Percentiles rank a stretch among this genome's conserved stretches.
These are phyloP conservation scores for Philonicus albiceps DNA, from an alignment of 2,888 invertebrate species.

Conservation along the genomic window DNA sequence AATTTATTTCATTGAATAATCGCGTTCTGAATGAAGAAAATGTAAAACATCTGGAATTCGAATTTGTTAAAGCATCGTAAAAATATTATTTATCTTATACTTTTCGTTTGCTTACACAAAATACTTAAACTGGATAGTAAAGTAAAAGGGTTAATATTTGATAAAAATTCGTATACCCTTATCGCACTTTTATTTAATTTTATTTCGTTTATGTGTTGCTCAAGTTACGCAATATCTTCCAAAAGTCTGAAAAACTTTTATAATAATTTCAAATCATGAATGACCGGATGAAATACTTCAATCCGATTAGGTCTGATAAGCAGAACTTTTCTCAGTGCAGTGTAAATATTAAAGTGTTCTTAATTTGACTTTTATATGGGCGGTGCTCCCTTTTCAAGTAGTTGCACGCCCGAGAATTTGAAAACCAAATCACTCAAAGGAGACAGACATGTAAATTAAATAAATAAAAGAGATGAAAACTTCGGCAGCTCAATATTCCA, in stretches of 20 bases:
- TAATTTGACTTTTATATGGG: conserved; percentile 28
- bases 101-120: background rate
- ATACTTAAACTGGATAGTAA: background rate
- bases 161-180: too few relatives aligned
- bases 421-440: conserved; percentile 28
- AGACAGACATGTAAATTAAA: background rate
- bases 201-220: background rate
- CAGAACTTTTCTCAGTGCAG: background rate
- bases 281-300: background rate
- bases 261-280: background rate
- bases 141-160: background rate
- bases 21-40: background rate
- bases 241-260: background rate
- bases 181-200: background rate
- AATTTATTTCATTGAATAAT: background rate
- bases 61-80: background rate
- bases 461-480: background rate
- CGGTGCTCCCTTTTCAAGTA: conserved; percentile 10
- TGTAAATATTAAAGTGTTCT: conserved; percentile 17
- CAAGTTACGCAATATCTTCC: background rate
- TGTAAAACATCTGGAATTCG: background rate
- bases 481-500: background rate
- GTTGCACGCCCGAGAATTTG: background rate
- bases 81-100: background rate
- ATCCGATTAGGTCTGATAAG: background rate